phyloP scores from a whole-genome alignment of 1,140 invertebrate genomes.

The Leptinotarsa undecemlineata region DNA sequence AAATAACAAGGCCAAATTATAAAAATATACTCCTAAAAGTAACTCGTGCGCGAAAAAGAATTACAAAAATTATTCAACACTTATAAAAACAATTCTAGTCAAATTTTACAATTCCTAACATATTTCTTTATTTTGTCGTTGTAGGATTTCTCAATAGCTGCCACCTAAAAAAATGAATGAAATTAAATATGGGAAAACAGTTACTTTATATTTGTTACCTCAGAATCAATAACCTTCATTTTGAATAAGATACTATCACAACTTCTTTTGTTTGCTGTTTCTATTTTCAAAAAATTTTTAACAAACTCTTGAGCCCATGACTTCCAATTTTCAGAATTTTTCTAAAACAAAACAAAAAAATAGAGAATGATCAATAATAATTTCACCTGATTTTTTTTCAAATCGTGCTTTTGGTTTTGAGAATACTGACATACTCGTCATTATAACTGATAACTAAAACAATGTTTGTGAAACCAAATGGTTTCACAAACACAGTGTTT shows the following conservation, averaged over 20 bases:
- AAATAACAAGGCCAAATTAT: too few relatives aligned
- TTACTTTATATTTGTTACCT: conserved; percentile 25
- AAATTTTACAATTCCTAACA: conserved; percentile 14
- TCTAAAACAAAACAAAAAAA: conserved; percentile 22
- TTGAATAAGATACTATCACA: conserved; percentile 31
- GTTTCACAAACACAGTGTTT: too few relatives aligned
- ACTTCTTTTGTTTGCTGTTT: conserved; percentile 37
- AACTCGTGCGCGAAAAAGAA: too few relatives aligned
- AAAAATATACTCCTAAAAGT: too few relatives aligned
- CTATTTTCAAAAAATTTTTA: conserved; percentile 36
- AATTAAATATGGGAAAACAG: neutral
- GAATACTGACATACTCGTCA: neutral
- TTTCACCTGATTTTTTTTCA: too few relatives aligned
- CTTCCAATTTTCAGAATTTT: conserved; percentile 38
- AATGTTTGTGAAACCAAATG: neutral
- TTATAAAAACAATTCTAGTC: neutral
- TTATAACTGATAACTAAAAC: neutral
- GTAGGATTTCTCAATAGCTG: conserved; percentile 29
- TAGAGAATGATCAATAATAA: too few relatives aligned
- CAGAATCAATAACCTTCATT: conserved; percentile 34
- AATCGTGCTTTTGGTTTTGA: neutral
- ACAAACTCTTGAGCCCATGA: conserved; percentile 37
- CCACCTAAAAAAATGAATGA: conserved; percentile 22
- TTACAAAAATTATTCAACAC: too few relatives aligned
- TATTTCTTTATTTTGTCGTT: conserved; percentile 30